Evolutionary conservation across 2,113 vertebrate species (phyloP).

Genomic region (Aegithalos caudatus): DNA sequence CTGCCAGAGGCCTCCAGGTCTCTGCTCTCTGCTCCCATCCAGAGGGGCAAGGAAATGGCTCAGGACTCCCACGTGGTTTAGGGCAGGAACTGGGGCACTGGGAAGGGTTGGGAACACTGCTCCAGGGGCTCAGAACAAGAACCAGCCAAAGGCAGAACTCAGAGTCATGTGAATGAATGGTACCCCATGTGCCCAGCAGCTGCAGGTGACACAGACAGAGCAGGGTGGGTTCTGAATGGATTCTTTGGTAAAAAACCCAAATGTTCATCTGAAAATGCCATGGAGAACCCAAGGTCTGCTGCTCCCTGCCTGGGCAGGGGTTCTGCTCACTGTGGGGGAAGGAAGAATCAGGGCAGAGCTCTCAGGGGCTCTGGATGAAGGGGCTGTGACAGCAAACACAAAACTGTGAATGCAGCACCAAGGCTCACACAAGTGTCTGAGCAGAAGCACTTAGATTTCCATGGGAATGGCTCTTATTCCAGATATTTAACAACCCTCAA

Average conservation of each 20-base stretch:
- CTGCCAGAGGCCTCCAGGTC: background rate
- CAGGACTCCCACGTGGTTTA: background rate
- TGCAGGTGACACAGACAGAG: too few species aligned
- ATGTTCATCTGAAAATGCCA: background rate
- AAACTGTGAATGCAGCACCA: background rate
- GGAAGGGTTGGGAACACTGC: background rate
- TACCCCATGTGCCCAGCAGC: background rate
- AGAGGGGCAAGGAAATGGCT: background rate
- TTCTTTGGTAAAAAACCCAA: background rate
- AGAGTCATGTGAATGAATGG: background rate
- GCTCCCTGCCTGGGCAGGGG: background rate
- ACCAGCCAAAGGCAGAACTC: background rate
- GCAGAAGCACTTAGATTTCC: background rate
- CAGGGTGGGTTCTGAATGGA: background rate
- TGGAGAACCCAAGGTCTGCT: fast-evolving
- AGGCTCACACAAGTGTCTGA: background rate
- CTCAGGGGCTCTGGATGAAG: background rate
- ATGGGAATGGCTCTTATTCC: background rate
- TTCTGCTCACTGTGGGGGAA: background rate
- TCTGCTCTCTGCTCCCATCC: background rate
- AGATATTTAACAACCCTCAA: background rate
- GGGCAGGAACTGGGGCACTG: background rate
- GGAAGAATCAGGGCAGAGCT: background rate
- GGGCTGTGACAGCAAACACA: background rate
- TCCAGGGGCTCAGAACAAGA: background rate